Conservation (phyloP, 2,797 vertebrate genomes). For the Hydrolagus colliei region DNA sequence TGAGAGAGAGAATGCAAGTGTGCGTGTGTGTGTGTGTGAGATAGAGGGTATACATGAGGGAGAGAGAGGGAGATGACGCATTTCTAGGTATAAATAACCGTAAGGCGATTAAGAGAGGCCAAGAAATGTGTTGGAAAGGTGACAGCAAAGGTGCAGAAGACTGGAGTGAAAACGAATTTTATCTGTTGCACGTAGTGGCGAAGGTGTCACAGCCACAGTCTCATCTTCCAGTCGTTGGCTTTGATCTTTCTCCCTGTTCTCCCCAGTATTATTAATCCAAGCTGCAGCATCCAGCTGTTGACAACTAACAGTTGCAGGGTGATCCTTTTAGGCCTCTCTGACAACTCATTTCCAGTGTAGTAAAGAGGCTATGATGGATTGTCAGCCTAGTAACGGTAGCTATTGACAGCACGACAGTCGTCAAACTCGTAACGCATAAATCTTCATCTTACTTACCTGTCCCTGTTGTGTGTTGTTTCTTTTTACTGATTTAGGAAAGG, state of each 20-base stretch:
- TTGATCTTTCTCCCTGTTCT: conserved; percentile 2
- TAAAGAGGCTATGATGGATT: not conserved
- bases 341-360: not conserved
- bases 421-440: conserved; percentile 3
- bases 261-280: not conserved
- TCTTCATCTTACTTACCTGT: not conserved
- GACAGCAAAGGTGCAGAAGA: not conserved
- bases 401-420: not conserved
- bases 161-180: not conserved
- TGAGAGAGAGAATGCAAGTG: too few species aligned
- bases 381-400: not conserved
- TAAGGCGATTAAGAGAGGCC: not conserved
- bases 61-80: not conserved
- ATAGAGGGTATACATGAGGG: too few species aligned
- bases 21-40: too few species aligned
- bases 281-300: not conserved
- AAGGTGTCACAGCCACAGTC: not conserved
- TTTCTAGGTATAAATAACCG: not conserved
- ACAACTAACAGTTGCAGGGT: conserved; percentile 1
- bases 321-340: not conserved
- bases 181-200: conserved; percentile 14
- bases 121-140: not conserved
- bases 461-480: conserved; percentile 35
- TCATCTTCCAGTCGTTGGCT: not conserved
- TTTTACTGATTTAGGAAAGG: conserved; percentile 64